Base-by-base conservation (phyloP, 2,797 vertebrate species). In the Spinus olivaceus region DNA sequence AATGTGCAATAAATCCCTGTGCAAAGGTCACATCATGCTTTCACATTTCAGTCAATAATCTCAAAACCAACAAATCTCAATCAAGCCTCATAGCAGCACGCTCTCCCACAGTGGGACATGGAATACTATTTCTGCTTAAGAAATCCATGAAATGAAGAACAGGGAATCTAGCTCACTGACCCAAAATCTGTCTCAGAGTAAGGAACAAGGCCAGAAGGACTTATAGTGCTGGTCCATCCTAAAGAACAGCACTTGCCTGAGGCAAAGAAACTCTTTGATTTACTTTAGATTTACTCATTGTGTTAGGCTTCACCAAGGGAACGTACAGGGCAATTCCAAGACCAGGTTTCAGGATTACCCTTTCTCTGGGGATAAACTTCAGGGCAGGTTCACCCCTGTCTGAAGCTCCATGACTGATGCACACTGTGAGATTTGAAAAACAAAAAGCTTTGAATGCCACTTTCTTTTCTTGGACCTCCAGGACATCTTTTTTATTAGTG, bases 41-140 rank as follows among this genome's bases (percentile, higher is more conserved):
- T 54, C 72, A 46, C 30, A 30, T 90, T 93, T 81, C 66, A 77
- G 63, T 33, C 87, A 84, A 65, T 59, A 73, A 73, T 70, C 80
- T 92, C 63, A 92, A 79, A 92, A 17, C 1, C 53, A 93, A 83
- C 56, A 91, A 73, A 90, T 90, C 80, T 88, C 77, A 81, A 63
- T 81, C 89, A 88, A 86, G 51, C 44, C 74, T 46, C 70, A 33
- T 59, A 64, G 80, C 51, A 79, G 41, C 70, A 33, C 3, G 0
- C 35, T 81, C 30, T 91, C 46, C 73, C 63, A 16, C 73, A 57
- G n/a, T 66, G 70, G 73, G 53, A 46, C 37, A 66, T 9, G 65
- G 61, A 65, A 71, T 21, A 69, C 50, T 73, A 10, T 57, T 94
- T 76, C 44, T 3, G 2, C 42, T 86, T 33, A 30, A 79, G 70